phyloP scores from a whole-genome alignment of 2,113 vertebrate species.

The Falco punctatus region DNA sequence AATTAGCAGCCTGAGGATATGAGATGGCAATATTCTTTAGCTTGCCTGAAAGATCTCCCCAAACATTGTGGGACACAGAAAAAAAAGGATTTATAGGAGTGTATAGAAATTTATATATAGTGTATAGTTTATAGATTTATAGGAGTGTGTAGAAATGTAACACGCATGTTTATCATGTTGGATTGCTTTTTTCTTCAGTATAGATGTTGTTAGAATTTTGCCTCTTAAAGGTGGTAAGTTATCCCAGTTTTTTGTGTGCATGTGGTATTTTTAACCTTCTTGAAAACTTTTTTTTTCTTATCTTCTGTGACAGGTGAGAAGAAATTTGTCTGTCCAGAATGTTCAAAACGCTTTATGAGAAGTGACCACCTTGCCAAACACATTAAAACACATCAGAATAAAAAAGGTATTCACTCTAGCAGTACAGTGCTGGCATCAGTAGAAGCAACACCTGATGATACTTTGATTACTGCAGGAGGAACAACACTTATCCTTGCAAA shows the following conservation, averaged over 20 bases:
- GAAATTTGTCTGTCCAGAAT: slow-evolving; percentile 99
- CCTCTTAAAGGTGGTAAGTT: neutral
- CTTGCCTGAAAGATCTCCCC: neutral
- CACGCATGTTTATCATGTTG: neutral
- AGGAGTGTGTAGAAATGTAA: neutral
- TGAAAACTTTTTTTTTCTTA: slow-evolving; percentile 36
- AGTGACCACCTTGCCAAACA: slow-evolving; percentile 99
- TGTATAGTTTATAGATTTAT: neutral
- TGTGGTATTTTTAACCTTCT: neutral
- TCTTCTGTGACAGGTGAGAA: slow-evolving; percentile 88
- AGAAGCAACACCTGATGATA: slow-evolving; percentile 91
- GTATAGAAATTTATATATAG: neutral
- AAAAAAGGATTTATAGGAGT: neutral
- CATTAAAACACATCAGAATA: slow-evolving; percentile 99
- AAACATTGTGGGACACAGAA: neutral
- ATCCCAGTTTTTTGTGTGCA: neutral
- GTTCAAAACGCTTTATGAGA: slow-evolving; percentile 99
- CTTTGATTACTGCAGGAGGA: slow-evolving; percentile 94
- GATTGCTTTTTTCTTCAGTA: neutral
- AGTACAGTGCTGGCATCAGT: slow-evolving; percentile 90
- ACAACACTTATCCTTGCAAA: slow-evolving; percentile 99
- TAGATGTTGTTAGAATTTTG: neutral
- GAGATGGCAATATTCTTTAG: neutral
- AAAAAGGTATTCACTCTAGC: slow-evolving; percentile 94
- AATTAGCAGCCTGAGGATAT: neutral